Evolutionary conservation across 1,140 invertebrate genomes (phyloP).

Genomic region (Zaprionus capensis): DNA sequence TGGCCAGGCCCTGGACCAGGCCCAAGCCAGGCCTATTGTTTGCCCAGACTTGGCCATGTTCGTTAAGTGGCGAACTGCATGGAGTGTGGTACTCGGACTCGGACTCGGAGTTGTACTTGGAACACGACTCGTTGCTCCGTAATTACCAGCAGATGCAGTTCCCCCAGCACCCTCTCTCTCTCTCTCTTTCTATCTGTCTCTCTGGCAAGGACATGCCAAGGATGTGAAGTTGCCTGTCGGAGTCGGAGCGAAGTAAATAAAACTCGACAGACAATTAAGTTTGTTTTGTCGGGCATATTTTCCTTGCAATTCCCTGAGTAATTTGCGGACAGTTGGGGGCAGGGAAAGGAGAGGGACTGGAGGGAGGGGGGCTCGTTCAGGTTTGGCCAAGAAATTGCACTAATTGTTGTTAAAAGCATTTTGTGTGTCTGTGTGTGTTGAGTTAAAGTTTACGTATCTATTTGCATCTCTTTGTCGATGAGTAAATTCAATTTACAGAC

Average conservation of each 20-base stretch:
- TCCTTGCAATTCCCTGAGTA: slow-evolving; percentile 34
- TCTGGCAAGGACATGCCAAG: slow-evolving; percentile 65
- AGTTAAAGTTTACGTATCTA: slow-evolving; percentile 14
- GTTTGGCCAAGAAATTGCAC: slow-evolving; percentile 63
- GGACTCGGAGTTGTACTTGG: neutral
- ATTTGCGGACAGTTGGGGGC: slow-evolving; percentile 56
- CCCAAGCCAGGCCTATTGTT: slow-evolving; percentile 62
- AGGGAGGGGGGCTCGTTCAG: slow-evolving; percentile 7
- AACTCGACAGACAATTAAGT: slow-evolving; percentile 80
- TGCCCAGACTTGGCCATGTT: slow-evolving; percentile 76
- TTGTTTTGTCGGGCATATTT: slow-evolving; percentile 62
- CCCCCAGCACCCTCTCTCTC: neutral
- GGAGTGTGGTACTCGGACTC: slow-evolving; percentile 6
- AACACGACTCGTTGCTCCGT: slow-evolving; percentile 66
- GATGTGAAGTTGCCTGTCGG: slow-evolving; percentile 20
- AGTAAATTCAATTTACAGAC: slow-evolving; percentile 31
- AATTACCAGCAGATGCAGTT: slow-evolving; percentile 71
- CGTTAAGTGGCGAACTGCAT: slow-evolving; percentile 62
- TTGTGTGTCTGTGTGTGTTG: slow-evolving; percentile 21
- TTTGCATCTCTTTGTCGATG: slow-evolving; percentile 28
- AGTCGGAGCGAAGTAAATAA: slow-evolving; percentile 65
- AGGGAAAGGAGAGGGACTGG: slow-evolving; percentile 24
- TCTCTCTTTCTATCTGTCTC: slow-evolving; percentile 2
- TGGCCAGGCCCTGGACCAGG: slow-evolving; percentile 26
- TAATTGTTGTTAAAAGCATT: slow-evolving; percentile 73